These are phyloP conservation scores for Plagodis dolabraria DNA, from an alignment of 2,888 invertebrate genomes.

Conservation along the genomic window DNA sequence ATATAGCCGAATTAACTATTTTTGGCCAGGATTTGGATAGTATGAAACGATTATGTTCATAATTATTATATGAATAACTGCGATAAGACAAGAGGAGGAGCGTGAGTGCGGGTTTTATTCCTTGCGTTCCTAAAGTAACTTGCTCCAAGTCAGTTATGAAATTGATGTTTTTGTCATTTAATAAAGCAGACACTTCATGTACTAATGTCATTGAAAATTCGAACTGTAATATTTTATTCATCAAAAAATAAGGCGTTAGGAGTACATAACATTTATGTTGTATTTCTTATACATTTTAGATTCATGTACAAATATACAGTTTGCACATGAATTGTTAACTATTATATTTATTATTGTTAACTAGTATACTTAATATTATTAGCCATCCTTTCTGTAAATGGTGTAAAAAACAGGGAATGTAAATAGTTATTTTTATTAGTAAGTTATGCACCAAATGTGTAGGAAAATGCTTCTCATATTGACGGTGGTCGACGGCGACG, in stretches of 20 bases:
- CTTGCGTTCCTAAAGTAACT: constrained; percentile 79
- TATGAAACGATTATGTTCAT: constrained; percentile 41
- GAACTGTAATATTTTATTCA: constrained; percentile 69
- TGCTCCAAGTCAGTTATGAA: constrained; percentile 66
- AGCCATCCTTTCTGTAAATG: no score
- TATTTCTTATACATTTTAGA: constrained; percentile 91
- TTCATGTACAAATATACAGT: no score
- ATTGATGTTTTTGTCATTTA: constrained; percentile 79
- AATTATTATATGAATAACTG: constrained; percentile 48
- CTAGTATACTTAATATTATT: no score
- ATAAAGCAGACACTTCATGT: constrained; percentile 58
- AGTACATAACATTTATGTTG: constrained; percentile 88
- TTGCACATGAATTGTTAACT: no score
- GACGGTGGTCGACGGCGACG: no score
- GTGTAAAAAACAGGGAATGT: no score
- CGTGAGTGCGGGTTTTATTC: constrained; percentile 60
- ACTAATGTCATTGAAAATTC: constrained; percentile 63
- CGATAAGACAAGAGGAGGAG: constrained; percentile 52
- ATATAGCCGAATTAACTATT: constrained; percentile 75
- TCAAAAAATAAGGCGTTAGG: constrained; percentile 79
- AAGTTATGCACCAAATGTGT: no score
- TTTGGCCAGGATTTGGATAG: constrained; percentile 63
- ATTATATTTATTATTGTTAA: no score
- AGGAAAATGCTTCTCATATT: no score
- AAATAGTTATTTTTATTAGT: no score